Conservation (phyloP, 1,140 invertebrate genomes). For the Ectropis grisescens region DNA sequence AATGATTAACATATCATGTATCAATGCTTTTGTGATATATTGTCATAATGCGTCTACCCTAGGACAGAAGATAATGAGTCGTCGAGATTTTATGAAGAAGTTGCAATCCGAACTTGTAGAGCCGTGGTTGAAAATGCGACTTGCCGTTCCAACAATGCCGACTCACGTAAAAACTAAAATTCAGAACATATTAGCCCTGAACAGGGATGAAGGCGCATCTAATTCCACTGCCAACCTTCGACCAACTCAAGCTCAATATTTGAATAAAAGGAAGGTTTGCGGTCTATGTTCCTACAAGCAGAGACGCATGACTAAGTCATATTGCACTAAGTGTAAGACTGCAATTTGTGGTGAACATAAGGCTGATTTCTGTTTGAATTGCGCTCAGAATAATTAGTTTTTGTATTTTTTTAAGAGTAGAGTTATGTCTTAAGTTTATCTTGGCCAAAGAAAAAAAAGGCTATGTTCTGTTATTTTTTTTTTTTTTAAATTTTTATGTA, state of each 20-base stretch:
- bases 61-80: conserved; percentile 3
- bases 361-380: conserved; percentile 2
- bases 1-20: conserved; percentile 24
- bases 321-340: conserved; percentile 14
- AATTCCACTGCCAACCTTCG: background rate
- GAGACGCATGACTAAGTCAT: conserved; percentile 8
- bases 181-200: background rate
- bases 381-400: background rate
- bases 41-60: conserved; percentile 5
- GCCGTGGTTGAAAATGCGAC: conserved; percentile 8
- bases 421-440: background rate
- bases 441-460: background rate
- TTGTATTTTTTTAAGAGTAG: background rate
- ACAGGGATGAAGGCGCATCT: background rate
- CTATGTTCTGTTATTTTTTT: no score
- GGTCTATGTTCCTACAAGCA: conserved; percentile 13
- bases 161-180: conserved; percentile 2
- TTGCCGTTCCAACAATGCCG: conserved; percentile 4
- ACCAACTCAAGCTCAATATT: background rate
- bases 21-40: conserved; percentile 26
- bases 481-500: no score
- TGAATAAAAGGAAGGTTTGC: conserved; percentile 4
- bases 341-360: conserved; percentile 15
- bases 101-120: conserved; percentile 5
- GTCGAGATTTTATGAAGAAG: conserved; percentile 11